Evolutionary conservation across 2,797 vertebrate genomes (phyloP), one percentile per base, ranked within the genome.

Genomic region (Takifugu rubripes): DNA sequence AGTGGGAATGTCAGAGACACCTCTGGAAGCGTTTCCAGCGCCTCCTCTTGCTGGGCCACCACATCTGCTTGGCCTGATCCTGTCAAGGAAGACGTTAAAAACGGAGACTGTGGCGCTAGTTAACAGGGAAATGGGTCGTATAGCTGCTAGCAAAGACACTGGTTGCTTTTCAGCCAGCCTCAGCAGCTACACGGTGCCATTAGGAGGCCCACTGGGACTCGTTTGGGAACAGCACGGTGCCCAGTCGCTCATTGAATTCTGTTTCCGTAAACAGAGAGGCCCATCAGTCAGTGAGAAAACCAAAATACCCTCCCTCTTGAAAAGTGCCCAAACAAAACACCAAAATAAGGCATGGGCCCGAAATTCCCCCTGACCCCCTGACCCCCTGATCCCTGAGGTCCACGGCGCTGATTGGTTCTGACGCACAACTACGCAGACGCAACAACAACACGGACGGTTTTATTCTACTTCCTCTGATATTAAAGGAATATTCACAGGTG

Each of bases 181-280:
- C 9, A 10, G 31, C 50, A 57, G 68, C 71, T 72, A 74, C 50
- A 56, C 14, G 31, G 16, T 17, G 61, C 56, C 66, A 27, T 78
- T 68, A 59, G 59, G 49, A 49, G 53, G 67, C 42, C 82, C 62
- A 8, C 1, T 1, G 75, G 77, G 80, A 67, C 77, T 71, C 68
- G 56, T 87, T 74, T 68, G 59, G 72, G 59, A 76, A 53, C 56
- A 66, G 54, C 44, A 17, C 12, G 50, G 42, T 63, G 73, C 72
- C 70, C 68, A 77, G 74, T 79, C 26, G 24, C 77, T 84, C 63
- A 3, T 84, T 82, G 80, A 82, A 72, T 72, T 59, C 59, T 26
- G 79, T 75, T 83, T 85, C 79, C 66, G 50, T 86, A 86, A 88
- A 90, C 78, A 87, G 65, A 10, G 5, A 75, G 51, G 56, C 53